Percentiles rank a stretch among this genome's conserved stretches.
These are phyloP conservation scores for Hiodon tergisus DNA, from an alignment of 2,113 vertebrate species.

Conservation along the genomic window DNA sequence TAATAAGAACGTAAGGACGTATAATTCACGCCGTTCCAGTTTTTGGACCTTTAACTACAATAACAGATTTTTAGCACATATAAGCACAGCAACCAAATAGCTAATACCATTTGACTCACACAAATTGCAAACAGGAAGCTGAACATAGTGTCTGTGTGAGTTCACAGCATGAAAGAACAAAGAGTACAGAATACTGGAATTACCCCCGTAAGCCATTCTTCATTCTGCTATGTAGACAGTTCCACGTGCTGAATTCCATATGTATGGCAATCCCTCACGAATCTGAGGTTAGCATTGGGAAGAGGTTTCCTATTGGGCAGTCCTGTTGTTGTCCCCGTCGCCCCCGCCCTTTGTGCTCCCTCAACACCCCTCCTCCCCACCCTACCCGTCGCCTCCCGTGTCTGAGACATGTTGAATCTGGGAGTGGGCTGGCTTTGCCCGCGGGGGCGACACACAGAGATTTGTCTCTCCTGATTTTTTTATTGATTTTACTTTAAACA, in stretches of 20 bases:
- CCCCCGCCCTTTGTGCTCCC: conserved; percentile 27
- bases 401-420: not conserved
- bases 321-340: conserved; percentile 52
- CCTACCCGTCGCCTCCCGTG: conserved; percentile 8
- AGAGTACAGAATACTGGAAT: conserved; percentile 56
- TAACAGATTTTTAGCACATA: too few relatives aligned
- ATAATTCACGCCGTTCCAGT: too few relatives aligned
- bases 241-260: conserved; percentile 57
- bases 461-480: conserved; percentile 55
- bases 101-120: conserved; percentile 54
- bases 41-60: too few relatives aligned
- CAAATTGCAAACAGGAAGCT: conserved; percentile 29
- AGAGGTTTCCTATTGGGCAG: conserved; percentile 56
- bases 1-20: too few relatives aligned
- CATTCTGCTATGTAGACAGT: conserved; percentile 43
- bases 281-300: conserved; percentile 64
- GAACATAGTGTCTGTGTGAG: conserved; percentile 47
- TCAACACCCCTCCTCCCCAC: conserved; percentile 21
- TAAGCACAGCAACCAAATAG: conserved; percentile 40
- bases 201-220: conserved; percentile 44
- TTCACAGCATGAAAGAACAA: conserved; percentile 54
- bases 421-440: conserved; percentile 24
- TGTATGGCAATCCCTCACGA: conserved; percentile 60
- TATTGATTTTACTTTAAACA: conserved; percentile 68
- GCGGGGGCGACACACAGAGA: conserved; percentile 52